phyloP scores from a whole-genome alignment of 1,140 invertebrate genomes.

The Neodiprion lecontei region DNA sequence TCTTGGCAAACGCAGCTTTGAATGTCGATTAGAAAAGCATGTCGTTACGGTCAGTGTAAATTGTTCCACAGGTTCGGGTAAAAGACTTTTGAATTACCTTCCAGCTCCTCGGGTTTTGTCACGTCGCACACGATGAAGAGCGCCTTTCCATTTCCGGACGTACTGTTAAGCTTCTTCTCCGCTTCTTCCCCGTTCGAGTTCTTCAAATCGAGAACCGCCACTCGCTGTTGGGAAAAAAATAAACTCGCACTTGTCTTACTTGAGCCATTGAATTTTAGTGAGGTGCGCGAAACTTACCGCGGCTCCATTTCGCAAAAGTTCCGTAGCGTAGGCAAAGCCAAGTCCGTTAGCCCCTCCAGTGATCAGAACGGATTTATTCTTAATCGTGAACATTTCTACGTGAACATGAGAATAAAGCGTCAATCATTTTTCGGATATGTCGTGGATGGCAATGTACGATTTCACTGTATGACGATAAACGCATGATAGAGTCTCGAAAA shows the following conservation, averaged over 20 bases:
- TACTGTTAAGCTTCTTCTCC: conserved; percentile 22
- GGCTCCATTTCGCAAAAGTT: conserved; percentile 43
- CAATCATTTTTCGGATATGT: too few species aligned
- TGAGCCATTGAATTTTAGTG: too few species aligned
- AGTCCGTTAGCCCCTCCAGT: conserved; percentile 55
- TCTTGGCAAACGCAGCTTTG: conserved; percentile 47
- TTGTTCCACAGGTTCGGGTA: too few species aligned
- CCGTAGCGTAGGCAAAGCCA: conserved; percentile 43
- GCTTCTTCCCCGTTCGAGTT: conserved; percentile 23
- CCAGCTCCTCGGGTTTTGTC: conserved; percentile 29
- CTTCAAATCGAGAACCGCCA: conserved; percentile 31
- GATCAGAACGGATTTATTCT: conserved; percentile 48
- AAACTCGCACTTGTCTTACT: too few species aligned
- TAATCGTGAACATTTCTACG: conserved; percentile 20
- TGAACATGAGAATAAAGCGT: too few species aligned
- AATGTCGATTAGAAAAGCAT: too few species aligned
- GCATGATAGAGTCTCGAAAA: too few species aligned
- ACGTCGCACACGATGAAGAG: conserved; percentile 35
- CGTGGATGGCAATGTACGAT: too few species aligned
- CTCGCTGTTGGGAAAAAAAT: background rate
- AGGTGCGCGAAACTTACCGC: conserved; percentile 37
- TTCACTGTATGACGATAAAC: too few species aligned
- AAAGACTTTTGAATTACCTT: conserved; percentile 17
- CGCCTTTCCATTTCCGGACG: conserved; percentile 32
- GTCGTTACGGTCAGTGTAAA: too few species aligned